Evolutionary conservation across 2,113 vertebrate genomes (phyloP).

Genomic region (Centropristis striata): DNA sequence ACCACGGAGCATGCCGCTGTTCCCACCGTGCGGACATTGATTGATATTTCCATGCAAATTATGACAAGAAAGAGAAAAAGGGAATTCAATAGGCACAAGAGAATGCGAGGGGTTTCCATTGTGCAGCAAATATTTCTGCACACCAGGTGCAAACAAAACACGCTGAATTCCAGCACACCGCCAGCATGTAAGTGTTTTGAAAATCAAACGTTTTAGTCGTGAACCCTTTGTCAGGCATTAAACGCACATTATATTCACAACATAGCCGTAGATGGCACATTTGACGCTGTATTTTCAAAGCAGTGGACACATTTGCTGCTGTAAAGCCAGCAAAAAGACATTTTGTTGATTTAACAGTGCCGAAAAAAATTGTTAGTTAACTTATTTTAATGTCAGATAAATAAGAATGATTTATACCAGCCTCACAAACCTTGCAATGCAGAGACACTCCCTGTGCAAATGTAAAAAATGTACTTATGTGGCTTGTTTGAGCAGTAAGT

Average conservation of each 20-base stretch:
- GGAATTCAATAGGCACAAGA: not conserved
- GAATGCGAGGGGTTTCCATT: not conserved
- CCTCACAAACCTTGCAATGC: not conserved
- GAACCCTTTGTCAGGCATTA: no score
- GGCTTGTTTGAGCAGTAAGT: not conserved
- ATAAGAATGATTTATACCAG: not conserved
- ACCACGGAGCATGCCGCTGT: not conserved
- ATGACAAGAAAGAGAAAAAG: not conserved
- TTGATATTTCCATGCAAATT: constrained; percentile 11
- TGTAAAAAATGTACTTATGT: not conserved
- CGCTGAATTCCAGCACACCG: not conserved
- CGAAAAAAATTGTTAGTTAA: not conserved
- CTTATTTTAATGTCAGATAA: not conserved
- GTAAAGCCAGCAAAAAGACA: not conserved
- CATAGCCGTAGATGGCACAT: not conserved
- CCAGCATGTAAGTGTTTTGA: not conserved
- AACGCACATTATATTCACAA: not conserved
- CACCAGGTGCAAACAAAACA: not conserved
- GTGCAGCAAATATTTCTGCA: not conserved
- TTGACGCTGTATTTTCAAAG: not conserved
- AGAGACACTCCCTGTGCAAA: no score
- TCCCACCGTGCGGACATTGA: not conserved
- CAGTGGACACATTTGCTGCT: not conserved
- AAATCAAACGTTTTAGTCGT: not conserved
- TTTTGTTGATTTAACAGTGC: not conserved